phyloP scores from a whole-genome alignment of 2,113 vertebrate species.

The Eurypyga helias region DNA sequence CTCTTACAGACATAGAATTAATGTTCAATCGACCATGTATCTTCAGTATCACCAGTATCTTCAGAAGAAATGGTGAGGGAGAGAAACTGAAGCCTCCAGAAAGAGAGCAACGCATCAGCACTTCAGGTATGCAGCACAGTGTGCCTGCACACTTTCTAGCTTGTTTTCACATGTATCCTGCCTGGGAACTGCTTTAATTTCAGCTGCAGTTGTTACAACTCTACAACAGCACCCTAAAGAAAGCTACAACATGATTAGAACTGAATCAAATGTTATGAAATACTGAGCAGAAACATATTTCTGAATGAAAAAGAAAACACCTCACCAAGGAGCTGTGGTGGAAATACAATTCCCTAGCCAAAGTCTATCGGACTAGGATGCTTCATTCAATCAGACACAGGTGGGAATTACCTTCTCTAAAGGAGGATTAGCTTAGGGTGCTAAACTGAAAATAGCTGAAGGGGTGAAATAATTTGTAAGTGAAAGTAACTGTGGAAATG shows the following conservation, averaged over 20 bases:
- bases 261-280: not conserved
- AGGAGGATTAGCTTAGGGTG: not conserved
- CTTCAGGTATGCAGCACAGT: not conserved
- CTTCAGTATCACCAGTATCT: not conserved
- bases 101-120: not conserved
- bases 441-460: not conserved
- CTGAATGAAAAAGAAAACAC: not conserved
- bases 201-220: not conserved
- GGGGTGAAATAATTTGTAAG: not conserved
- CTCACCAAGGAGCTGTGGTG: not conserved
- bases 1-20: not conserved
- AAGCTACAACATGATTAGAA: not conserved
- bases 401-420: not conserved
- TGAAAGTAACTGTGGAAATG: not conserved
- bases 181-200: not conserved
- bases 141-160: not conserved
- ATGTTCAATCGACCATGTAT: not conserved
- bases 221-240: not conserved
- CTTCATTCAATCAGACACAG: not conserved
- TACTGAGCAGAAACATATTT: not conserved
- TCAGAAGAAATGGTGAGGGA: not conserved
- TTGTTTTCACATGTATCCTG: not conserved
- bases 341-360: not conserved
- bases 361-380: not conserved
- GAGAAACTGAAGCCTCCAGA: not conserved